phyloP scores from a whole-genome alignment of 2,113 vertebrate species.

The Ceyx margarethae region DNA sequence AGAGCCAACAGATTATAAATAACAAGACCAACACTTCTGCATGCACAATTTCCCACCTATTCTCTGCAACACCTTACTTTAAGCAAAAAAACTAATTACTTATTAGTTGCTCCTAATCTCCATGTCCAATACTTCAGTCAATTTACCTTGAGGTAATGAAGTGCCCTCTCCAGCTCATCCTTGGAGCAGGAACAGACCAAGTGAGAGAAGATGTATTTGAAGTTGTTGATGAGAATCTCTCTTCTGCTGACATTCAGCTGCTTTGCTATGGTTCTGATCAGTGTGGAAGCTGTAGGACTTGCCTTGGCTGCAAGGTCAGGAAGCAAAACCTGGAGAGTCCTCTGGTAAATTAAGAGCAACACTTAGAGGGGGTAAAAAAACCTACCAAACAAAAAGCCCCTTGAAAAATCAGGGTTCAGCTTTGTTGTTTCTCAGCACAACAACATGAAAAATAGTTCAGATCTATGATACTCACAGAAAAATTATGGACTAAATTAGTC shows the following conservation, averaged over 20 bases:
- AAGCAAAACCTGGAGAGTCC: slow-evolving; percentile 91
- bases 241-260: slow-evolving; percentile 92
- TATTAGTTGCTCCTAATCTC: background rate
- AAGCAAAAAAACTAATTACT: background rate
- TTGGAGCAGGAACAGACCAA: slow-evolving; percentile 97
- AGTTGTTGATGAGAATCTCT: slow-evolving; percentile 97
- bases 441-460: background rate
- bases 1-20: background rate
- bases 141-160: slow-evolving; percentile 94
- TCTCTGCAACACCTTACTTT: background rate
- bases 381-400: background rate
- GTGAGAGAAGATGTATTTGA: slow-evolving; percentile 98
- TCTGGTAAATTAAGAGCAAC: slow-evolving; percentile 72
- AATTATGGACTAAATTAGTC: background rate
- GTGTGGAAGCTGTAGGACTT: slow-evolving; percentile 86
- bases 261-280: slow-evolving; percentile 94
- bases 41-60: background rate
- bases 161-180: slow-evolving; percentile 90
- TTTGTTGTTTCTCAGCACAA: background rate
- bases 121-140: background rate
- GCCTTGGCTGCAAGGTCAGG: slow-evolving; percentile 96
- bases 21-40: background rate
- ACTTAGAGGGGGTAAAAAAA: background rate
- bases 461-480: background rate
- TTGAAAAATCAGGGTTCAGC: background rate